phyloP scores from a whole-genome alignment of 2,113 vertebrate species.

The Phalacrocorax aristotelis region DNA sequence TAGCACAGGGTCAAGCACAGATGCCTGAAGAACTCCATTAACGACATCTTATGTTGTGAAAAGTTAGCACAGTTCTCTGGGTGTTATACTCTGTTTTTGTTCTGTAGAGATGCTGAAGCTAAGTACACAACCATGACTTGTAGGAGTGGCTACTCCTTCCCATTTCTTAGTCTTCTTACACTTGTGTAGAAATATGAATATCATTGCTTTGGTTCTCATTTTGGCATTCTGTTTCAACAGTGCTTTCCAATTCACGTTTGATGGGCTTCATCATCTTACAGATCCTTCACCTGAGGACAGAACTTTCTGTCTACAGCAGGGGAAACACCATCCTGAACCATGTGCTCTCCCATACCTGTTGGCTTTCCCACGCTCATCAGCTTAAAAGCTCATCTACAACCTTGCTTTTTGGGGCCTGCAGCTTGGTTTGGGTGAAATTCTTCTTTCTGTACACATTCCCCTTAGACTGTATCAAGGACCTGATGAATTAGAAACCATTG shows the following conservation, averaged over 20 bases:
- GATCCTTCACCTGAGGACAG: neutral
- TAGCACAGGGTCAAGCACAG: neutral
- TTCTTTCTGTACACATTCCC: neutral
- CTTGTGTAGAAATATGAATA: neutral
- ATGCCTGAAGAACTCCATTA: neutral
- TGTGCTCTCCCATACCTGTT: accelerated
- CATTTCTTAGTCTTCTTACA: neutral
- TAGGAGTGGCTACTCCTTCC: neutral
- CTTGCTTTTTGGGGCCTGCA: neutral
- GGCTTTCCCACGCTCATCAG: neutral
- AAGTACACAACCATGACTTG: neutral
- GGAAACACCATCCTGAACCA: neutral
- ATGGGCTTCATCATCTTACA: neutral
- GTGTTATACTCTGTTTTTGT: neutral
- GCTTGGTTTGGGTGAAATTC: neutral
- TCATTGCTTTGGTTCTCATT: neutral
- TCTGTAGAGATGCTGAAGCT: neutral
- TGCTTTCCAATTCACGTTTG: neutral
- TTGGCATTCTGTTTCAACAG: neutral
- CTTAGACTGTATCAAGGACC: neutral
- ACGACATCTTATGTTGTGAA: neutral
- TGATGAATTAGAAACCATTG: neutral
- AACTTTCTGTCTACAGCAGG: neutral
- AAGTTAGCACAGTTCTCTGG: neutral
- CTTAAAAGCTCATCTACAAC: neutral